These are phyloP conservation scores for Gryllus bimaculatus DNA, from an alignment of 1,140 invertebrate species.

Conservation along the genomic window DNA sequence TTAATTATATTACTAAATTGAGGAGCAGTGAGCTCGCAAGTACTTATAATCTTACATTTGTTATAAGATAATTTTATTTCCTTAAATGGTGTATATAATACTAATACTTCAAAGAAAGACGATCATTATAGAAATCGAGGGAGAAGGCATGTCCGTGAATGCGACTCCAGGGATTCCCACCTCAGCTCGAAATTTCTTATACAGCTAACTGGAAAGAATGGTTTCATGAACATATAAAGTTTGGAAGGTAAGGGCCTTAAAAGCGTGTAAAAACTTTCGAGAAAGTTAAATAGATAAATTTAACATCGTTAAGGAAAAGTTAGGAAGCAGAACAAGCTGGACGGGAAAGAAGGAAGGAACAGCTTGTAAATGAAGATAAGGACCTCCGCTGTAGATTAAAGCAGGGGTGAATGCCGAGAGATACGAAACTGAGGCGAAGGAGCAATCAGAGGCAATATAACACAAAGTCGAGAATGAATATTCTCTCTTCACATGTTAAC, in stretches of 20 bases:
- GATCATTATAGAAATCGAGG: too few relatives aligned
- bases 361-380: slow-evolving; percentile 1
- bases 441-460: too few relatives aligned
- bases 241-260: background rate
- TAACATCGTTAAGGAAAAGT: background rate
- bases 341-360: background rate
- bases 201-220: background rate
- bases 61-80: too few relatives aligned
- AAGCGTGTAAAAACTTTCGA: background rate
- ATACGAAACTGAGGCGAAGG: background rate
- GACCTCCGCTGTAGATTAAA: background rate
- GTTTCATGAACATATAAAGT: background rate
- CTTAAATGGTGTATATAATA: too few relatives aligned
- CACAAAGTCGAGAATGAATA: too few relatives aligned
- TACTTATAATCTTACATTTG: too few relatives aligned
- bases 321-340: background rate
- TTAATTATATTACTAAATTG: too few relatives aligned
- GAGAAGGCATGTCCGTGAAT: too few relatives aligned
- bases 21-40: too few relatives aligned
- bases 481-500: too few relatives aligned
- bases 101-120: too few relatives aligned
- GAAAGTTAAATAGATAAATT: slow-evolving; percentile 6
- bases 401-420: background rate
- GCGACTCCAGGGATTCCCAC: background rate
- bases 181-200: background rate